phyloP scores from a whole-genome alignment of 2,888 invertebrate genomes.

The Dexiosoma caninum region DNA sequence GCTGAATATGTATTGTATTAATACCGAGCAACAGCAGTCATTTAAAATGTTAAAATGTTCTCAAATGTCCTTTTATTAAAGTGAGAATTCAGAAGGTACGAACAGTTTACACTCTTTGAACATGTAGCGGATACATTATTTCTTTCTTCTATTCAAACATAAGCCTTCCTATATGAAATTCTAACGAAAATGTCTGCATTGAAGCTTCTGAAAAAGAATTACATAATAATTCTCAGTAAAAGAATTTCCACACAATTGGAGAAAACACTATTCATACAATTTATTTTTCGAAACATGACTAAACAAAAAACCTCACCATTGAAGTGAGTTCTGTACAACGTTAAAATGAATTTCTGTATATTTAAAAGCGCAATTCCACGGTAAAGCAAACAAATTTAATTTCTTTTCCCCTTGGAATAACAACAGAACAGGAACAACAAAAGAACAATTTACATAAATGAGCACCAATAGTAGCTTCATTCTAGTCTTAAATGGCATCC shows the following conservation, averaged over 20 bases:
- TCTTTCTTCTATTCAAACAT: no score
- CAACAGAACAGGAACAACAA: constrained; percentile 17
- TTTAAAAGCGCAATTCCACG: constrained; percentile 65
- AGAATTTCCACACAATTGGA: no score
- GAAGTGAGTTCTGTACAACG: constrained; percentile 4
- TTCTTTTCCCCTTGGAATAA: constrained; percentile 71
- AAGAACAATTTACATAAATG: constrained; percentile 14
- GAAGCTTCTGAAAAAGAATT: no score
- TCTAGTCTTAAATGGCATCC: neutral
- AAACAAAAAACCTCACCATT: neutral
- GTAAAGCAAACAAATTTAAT: constrained; percentile 75
- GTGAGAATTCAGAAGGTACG: neutral
- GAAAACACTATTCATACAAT: no score
- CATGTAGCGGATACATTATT: neutral
- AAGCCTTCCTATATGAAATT: no score
- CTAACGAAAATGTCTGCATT: no score
- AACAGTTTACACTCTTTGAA: neutral
- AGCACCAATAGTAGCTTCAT: constrained; percentile 34
- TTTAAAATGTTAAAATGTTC: constrained; percentile 17
- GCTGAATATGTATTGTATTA: neutral
- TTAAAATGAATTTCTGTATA: constrained; percentile 17
- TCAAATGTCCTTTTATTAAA: constrained; percentile 36
- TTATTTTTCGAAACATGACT: no score
- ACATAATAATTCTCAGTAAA: no score
- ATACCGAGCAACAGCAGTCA: constrained; percentile 12